These are phyloP conservation scores for Mallotus villosus DNA, from an alignment of 2,797 vertebrate species.

Conservation along the genomic window DNA sequence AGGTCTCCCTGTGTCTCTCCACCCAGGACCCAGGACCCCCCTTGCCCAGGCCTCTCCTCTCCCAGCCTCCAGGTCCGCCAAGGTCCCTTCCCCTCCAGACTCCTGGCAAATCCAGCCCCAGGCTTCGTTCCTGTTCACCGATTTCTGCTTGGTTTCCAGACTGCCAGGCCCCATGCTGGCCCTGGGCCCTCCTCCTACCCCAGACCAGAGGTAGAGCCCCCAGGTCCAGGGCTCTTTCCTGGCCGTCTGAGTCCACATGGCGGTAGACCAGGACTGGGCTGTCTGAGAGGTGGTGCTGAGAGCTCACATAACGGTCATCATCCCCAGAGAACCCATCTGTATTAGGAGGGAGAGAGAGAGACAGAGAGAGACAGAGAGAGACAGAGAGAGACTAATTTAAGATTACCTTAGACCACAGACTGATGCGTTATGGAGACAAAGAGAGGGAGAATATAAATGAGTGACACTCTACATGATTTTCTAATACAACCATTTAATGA, in stretches of 20 bases:
- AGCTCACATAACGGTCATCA: slow-evolving; percentile 22
- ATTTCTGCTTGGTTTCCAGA: too few relatives aligned
- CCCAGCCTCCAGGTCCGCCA: neutral
- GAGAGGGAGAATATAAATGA: too few relatives aligned
- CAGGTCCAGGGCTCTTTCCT: slow-evolving; percentile 9
- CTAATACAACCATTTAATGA: too few relatives aligned
- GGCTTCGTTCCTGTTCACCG: neutral
- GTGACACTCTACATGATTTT: too few relatives aligned
- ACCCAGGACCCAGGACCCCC: neutral
- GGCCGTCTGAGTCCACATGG: slow-evolving; percentile 5
- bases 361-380: neutral
- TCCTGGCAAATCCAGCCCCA: neutral
- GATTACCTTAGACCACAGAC: too few relatives aligned
- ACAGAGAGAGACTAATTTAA: neutral
- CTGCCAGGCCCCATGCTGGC: neutral
- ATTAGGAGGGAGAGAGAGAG: neutral
- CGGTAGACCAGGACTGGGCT: slow-evolving; percentile 10
- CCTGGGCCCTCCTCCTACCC: neutral
- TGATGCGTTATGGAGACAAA: too few relatives aligned
- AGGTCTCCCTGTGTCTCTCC: neutral
- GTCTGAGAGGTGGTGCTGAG: neutral
- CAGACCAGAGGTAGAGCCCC: neutral
- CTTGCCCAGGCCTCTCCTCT: neutral
- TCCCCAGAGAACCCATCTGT: slow-evolving; percentile 58
- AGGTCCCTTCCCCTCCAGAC: neutral